These are phyloP conservation scores for Spongia lamella DNA, from an alignment of 37 sponge, comb jelly and placozoan genomes.

Conservation along the genomic window DNA sequence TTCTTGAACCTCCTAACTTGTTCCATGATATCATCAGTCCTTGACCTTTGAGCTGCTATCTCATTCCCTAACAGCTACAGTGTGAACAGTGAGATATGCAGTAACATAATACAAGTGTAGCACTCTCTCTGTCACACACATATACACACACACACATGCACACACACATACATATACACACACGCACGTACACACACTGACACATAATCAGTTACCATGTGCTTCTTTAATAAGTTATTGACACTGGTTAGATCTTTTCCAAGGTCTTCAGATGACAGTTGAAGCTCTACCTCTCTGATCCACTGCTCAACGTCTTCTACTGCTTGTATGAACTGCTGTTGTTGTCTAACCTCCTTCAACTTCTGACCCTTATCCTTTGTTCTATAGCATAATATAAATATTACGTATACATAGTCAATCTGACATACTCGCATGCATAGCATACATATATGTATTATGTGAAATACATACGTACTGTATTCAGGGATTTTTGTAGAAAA, in stretches of 20 bases:
- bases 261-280: slow-evolving; percentile 85
- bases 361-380: slow-evolving; percentile 83
- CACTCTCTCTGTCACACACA: background rate
- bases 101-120: background rate
- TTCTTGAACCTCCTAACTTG: slow-evolving; percentile 77
- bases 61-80: slow-evolving; percentile 79
- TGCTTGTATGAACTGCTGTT: slow-evolving; percentile 73
- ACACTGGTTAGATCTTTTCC: slow-evolving; percentile 85
- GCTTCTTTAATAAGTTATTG: slow-evolving; percentile 83
- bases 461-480: too few relatives aligned
- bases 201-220: slow-evolving; percentile 36
- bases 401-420: background rate
- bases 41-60: slow-evolving; percentile 79
- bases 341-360: slow-evolving; percentile 75
- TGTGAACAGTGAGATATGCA: background rate
- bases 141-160: background rate
- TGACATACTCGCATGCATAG: slow-evolving; percentile 2
- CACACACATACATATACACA: background rate
- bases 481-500: too few relatives aligned
- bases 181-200: slow-evolving; percentile 9
- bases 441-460: background rate
- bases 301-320: slow-evolving; percentile 90
- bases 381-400: slow-evolving; percentile 11
- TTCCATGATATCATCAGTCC: slow-evolving; percentile 75
- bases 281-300: slow-evolving; percentile 78